phyloP scores from a whole-genome alignment of 92 coral and sea anemone genomes.

The Porites evermanni region DNA sequence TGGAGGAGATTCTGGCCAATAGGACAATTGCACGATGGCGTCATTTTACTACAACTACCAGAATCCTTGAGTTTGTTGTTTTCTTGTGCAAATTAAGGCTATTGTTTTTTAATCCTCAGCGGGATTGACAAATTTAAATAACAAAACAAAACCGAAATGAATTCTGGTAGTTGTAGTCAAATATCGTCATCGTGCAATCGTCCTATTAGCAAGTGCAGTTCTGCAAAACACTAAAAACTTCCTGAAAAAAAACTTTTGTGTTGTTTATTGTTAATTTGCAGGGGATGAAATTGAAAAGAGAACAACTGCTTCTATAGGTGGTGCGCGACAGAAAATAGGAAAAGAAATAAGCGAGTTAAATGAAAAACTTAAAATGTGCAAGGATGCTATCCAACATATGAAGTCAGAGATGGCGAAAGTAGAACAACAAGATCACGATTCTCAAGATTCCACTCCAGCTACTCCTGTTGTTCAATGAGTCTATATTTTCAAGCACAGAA shows the following conservation, averaged over 20 bases:
- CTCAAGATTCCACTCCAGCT: slow-evolving; percentile 5
- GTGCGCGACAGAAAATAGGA: slow-evolving; percentile 90
- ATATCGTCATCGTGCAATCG: too few species aligned
- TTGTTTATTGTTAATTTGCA: slow-evolving; percentile 4
- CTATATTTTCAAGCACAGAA: background rate
- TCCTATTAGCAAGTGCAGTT: too few species aligned
- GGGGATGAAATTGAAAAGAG: slow-evolving; percentile 92
- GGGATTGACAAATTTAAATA: too few species aligned
- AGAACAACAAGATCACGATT: slow-evolving; percentile 85
- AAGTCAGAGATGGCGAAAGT: slow-evolving; percentile 81
- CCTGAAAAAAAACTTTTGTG: background rate
- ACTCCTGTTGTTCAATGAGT: slow-evolving; percentile 20
- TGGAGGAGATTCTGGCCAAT: too few species aligned
- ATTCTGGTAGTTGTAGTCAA: too few species aligned
- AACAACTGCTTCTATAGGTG: slow-evolving; percentile 81
- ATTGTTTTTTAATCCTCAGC: too few species aligned
- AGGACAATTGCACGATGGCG: too few species aligned
- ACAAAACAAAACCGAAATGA: too few species aligned
- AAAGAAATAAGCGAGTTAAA: slow-evolving; percentile 93
- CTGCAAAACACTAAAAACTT: too few species aligned
- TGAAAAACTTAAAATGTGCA: slow-evolving; percentile 89
- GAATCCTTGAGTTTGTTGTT: too few species aligned
- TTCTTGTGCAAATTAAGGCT: too few species aligned
- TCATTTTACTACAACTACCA: too few species aligned
- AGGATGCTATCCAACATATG: slow-evolving; percentile 85